Evolutionary conservation across 1,140 invertebrate genomes (phyloP).

Genomic region (Ruditapes philippinarum): DNA sequence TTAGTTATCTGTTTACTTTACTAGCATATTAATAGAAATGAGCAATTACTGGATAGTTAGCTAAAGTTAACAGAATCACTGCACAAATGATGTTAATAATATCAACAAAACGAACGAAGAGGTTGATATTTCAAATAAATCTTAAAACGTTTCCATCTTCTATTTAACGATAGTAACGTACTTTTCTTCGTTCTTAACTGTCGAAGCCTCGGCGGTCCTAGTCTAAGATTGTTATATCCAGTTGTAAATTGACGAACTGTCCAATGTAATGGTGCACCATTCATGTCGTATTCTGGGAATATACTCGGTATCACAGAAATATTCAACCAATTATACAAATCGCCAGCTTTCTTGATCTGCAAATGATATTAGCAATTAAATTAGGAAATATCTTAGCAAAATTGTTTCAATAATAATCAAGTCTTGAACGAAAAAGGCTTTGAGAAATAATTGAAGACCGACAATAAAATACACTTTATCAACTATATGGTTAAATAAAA

Average conservation of each 20-base stretch:
- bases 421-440: too few species aligned
- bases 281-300: conserved; percentile 70
- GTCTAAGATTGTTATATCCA: conserved; percentile 64
- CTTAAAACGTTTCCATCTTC: neutral
- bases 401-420: too few species aligned
- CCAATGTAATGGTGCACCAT: conserved; percentile 47
- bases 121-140: neutral
- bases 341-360: conserved; percentile 48
- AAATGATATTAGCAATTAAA: too few species aligned
- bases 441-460: too few species aligned
- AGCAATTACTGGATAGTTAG: too few species aligned
- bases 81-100: too few species aligned
- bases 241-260: conserved; percentile 57
- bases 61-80: too few species aligned
- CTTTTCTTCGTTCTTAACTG: conserved; percentile 69
- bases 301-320: conserved; percentile 59
- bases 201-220: conserved; percentile 74
- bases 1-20: too few species aligned
- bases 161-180: conserved; percentile 19
- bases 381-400: too few species aligned
- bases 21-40: too few species aligned
- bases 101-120: neutral
- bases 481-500: too few species aligned
- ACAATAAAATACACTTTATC: too few species aligned
- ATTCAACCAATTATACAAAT: conserved; percentile 70